phyloP scores from a whole-genome alignment of 2,113 vertebrate genomes.

The Indicator maculatus region DNA sequence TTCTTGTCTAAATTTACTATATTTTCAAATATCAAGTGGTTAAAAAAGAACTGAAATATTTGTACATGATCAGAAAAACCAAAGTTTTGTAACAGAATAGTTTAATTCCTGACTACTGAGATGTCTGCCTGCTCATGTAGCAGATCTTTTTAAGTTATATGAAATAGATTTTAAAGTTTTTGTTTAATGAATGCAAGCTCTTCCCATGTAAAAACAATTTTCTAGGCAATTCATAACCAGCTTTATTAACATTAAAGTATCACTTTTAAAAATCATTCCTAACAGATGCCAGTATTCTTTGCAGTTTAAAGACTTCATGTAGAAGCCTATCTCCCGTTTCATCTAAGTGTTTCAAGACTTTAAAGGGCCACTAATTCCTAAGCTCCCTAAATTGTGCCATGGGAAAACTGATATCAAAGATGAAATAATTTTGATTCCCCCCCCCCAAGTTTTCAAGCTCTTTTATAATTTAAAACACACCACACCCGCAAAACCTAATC shows the following conservation, averaged over 20 bases:
- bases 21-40: background rate
- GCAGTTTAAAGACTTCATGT: background rate
- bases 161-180: background rate
- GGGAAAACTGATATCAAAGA: conserved; percentile 42
- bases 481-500: background rate
- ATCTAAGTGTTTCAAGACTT: background rate
- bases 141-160: background rate
- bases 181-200: background rate
- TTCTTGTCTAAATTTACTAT: background rate
- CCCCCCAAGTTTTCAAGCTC: background rate
- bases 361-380: conserved; percentile 16
- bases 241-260: background rate
- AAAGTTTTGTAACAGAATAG: background rate
- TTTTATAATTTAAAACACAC: background rate
- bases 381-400: background rate
- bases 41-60: background rate
- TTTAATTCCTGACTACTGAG: background rate
- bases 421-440: background rate
- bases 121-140: background rate
- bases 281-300: background rate
- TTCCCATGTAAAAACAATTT: background rate
- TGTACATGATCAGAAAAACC: background rate
- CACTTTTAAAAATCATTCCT: background rate
- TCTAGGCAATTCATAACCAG: background rate
- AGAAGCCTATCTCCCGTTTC: background rate